Conservation (phyloP, 2,797 vertebrate species). For the Anas georgica region DNA sequence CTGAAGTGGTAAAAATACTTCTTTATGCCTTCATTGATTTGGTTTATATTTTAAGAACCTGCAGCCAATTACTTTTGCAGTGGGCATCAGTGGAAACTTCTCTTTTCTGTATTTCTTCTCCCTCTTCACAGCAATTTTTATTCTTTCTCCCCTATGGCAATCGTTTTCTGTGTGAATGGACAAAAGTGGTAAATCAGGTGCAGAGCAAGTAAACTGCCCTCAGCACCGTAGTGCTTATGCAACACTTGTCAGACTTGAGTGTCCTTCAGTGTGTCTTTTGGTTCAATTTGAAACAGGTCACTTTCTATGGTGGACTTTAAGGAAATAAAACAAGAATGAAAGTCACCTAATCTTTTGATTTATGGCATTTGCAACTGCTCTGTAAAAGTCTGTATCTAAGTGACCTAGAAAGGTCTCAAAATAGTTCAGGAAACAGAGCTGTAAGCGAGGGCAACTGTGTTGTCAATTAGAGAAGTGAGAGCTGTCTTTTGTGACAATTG, state of each 20-base stretch:
- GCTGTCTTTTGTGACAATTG: neutral
- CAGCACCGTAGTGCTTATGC: neutral
- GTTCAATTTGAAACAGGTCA: neutral
- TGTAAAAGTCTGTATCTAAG: conserved; percentile 19
- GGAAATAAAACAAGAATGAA: neutral
- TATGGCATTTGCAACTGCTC: neutral
- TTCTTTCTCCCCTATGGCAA: neutral
- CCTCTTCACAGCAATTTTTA: neutral
- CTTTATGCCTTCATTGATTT: conserved; percentile 23
- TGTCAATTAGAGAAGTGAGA: neutral
- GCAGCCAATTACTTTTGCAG: neutral
- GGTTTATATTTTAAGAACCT: conserved; percentile 2
- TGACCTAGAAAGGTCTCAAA: conserved; percentile 37
- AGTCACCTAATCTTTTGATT: conserved; percentile 25
- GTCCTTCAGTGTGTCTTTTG: neutral
- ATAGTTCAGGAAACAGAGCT: neutral
- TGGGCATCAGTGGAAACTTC: neutral
- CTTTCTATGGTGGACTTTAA: neutral
- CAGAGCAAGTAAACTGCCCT: neutral
- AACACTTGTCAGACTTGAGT: neutral
- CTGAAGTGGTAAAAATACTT: neutral
- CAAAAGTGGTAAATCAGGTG: neutral
- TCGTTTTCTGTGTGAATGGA: neutral
- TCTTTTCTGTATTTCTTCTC: neutral
- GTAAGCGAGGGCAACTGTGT: neutral